Conservation (phyloP, 2,113 vertebrate species). For the Bubo scandiacus region DNA sequence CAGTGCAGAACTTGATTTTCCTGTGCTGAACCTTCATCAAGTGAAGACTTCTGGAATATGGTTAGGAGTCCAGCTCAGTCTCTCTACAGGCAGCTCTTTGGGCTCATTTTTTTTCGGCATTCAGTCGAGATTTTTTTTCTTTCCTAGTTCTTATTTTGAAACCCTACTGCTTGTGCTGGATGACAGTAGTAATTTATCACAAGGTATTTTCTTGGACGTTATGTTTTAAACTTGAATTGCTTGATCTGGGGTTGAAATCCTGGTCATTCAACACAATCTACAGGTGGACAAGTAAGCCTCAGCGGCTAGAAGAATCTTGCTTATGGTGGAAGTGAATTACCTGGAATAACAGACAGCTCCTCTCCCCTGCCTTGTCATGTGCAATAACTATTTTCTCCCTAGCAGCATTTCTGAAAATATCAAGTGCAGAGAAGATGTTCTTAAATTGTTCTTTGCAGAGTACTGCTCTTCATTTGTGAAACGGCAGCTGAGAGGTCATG, state of each 20-base stretch:
- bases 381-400: background rate
- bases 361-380: background rate
- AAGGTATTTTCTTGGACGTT: background rate
- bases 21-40: background rate
- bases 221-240: background rate
- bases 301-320: background rate
- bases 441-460: background rate
- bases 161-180: background rate
- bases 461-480: background rate
- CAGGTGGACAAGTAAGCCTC: background rate
- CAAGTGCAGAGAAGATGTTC: background rate
- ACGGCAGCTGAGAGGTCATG: background rate
- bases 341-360: background rate
- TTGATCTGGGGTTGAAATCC: background rate
- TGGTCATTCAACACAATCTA: background rate
- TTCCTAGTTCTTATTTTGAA: background rate
- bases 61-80: background rate
- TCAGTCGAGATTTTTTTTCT: background rate
- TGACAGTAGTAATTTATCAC: background rate
- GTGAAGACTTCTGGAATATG: background rate
- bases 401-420: background rate
- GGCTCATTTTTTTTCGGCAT: background rate
- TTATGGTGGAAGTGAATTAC: background rate
- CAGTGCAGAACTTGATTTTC: background rate
- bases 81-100: background rate